Conservation (phyloP, 2,797 vertebrate species). For the Podargus strigoides region DNA sequence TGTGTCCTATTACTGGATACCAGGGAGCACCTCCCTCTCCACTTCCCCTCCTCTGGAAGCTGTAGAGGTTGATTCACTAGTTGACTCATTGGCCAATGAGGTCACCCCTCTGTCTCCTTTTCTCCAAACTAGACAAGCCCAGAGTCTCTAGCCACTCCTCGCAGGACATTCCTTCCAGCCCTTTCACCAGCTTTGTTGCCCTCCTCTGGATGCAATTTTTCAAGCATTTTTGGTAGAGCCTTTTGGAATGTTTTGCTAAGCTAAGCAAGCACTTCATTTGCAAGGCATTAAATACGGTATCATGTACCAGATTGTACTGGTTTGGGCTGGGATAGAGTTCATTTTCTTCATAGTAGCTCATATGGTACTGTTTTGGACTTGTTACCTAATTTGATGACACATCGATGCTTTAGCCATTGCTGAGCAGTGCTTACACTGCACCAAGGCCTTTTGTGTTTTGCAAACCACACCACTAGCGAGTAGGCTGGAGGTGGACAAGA, state of each 20-base stretch:
- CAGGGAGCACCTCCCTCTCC: too few relatives aligned
- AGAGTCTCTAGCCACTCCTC: too few relatives aligned
- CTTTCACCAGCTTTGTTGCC: background rate
- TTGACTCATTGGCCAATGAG: background rate
- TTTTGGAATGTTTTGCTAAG: background rate
- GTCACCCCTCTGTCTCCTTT: background rate
- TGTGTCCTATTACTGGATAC: rapidly evolving
- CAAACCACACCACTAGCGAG: background rate
- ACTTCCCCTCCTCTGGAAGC: background rate
- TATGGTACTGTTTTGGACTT: background rate
- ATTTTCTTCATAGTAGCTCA: too few relatives aligned
- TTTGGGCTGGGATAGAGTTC: background rate
- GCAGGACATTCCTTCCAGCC: background rate
- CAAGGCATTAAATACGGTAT: background rate
- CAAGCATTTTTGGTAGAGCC: background rate
- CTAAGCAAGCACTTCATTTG: background rate
- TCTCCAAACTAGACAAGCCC: background rate
- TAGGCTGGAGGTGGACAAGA: background rate
- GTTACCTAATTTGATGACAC: background rate
- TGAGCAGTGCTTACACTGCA: background rate
- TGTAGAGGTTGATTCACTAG: too few relatives aligned
- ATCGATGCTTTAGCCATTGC: background rate
- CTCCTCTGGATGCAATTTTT: background rate
- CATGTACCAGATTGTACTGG: background rate
- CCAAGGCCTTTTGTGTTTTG: background rate